These are phyloP conservation scores for Leptinotarsa texana DNA, from an alignment of 1,140 invertebrate species.

Conservation along the genomic window DNA sequence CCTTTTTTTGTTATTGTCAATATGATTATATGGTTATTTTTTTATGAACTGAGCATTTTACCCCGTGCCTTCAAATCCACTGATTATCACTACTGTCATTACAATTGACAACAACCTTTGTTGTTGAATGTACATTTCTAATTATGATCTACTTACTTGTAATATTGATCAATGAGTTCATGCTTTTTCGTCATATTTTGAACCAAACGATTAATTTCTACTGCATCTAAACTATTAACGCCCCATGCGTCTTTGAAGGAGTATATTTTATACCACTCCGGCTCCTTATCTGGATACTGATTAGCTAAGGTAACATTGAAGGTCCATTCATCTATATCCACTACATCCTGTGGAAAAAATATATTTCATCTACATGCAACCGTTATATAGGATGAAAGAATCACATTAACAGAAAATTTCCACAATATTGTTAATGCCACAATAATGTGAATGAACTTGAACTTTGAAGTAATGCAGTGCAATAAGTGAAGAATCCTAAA, in stretches of 20 bases:
- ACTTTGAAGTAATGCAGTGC: too few species aligned
- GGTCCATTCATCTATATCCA: slow-evolving; percentile 74
- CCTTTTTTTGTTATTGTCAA: too few species aligned
- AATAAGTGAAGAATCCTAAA: too few species aligned
- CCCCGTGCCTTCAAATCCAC: too few species aligned
- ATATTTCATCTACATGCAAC: too few species aligned
- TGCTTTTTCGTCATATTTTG: slow-evolving; percentile 57
- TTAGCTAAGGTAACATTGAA: slow-evolving; percentile 81
- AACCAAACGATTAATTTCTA: slow-evolving; percentile 58
- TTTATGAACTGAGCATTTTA: too few species aligned
- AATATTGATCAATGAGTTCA: slow-evolving; percentile 44
- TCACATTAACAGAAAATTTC: too few species aligned
- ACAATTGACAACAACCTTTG: not conserved
- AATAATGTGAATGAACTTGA: too few species aligned
- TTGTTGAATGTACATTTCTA: not conserved
- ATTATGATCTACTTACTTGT: slow-evolving; percentile 38
- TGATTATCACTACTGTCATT: too few species aligned
- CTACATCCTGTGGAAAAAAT: slow-evolving; percentile 59
- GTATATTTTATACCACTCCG: slow-evolving; percentile 69
- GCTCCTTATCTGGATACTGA: slow-evolving; percentile 51
- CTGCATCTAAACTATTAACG: slow-evolving; percentile 58
- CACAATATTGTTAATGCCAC: too few species aligned
- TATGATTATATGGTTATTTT: too few species aligned
- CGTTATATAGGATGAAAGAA: too few species aligned
- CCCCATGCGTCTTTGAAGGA: slow-evolving; percentile 68